Conservation (phyloP, 2,113 vertebrate species). For the Pogona vitticeps region DNA sequence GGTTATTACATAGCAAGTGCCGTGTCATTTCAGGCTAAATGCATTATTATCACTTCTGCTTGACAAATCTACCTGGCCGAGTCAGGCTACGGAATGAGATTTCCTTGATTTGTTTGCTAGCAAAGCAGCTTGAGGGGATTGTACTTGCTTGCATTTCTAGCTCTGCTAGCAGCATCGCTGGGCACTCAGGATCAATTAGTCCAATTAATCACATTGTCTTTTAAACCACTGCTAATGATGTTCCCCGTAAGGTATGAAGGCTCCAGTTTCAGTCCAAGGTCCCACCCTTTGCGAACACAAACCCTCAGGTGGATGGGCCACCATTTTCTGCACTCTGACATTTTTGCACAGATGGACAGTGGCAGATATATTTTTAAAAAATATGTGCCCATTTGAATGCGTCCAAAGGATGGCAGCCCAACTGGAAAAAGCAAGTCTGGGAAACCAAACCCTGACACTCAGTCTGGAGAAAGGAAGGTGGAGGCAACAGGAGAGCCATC, state of each 20-base stretch:
- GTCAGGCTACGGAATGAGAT: background rate
- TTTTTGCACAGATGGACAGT: background rate
- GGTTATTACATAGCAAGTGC: conserved; percentile 66
- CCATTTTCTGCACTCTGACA: background rate
- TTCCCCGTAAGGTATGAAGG: background rate
- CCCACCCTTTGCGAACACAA: background rate
- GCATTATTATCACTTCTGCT: conserved; percentile 61
- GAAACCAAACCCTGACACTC: too few species aligned
- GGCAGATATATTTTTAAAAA: too few species aligned
- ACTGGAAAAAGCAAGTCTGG: too few species aligned
- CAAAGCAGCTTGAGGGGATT: accelerated
- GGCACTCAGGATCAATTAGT: background rate
- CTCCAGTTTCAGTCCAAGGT: background rate
- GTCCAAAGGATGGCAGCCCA: too few species aligned
- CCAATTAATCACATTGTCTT: accelerated
- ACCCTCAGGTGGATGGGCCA: background rate
- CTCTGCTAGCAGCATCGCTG: too few species aligned
- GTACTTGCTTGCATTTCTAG: background rate
- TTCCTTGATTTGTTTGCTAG: background rate
- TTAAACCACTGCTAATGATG: background rate
- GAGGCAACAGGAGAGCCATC: too few species aligned
- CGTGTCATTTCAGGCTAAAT: conserved; percentile 63
- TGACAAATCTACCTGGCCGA: conserved; percentile 63
- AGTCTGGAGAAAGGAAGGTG: too few species aligned
- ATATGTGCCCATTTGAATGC: too few species aligned